Evolutionary conservation across 2,888 invertebrate species (phyloP), one percentile per base, ranked within the genome.

Genomic region (Epistrophe eligans): DNA sequence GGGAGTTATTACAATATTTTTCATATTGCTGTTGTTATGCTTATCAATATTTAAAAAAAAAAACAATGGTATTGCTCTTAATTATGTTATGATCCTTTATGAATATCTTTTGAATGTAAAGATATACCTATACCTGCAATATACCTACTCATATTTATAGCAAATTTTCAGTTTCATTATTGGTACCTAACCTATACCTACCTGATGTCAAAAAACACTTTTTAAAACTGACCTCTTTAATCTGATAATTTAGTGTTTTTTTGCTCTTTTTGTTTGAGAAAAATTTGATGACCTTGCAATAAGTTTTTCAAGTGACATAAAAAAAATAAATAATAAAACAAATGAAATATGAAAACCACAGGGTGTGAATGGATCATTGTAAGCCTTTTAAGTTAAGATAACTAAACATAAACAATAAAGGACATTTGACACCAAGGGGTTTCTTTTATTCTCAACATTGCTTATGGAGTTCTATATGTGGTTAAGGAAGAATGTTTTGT

Each of bases 1-100:
- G 40, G 40, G 40, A 13, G 40, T 40, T 11, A 11, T 40, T 13
- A 40, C 40, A 11, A 13, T 40, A 40, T 40, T 2, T 40, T 13
- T 40, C 13, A 13, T 40, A 40, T 40, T 40, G 40, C 13, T 40
- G 9, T 40, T 40, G 40, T 7, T 43, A 15, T 4, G 43, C 5
- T 15, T 43, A 43, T 43, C 32, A 32, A 32, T 32, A 32, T 32
- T 32, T 6, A 32, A 32, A 32, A 32, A 32, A 32, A 32, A 2
- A 32, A 32, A 32, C 32, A 32, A 32, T 32, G 32, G 0, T 32
- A 32, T 32, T 35, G 1, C 43, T 43, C 7, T 43, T 15, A 15
- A n/a, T 45, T 45, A 45, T 45, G n/a, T n/a, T 43, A 45, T 45
- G 45, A n/a, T 45, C 45, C 45, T n/a, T 45, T 45, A 45, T 43